Evolutionary conservation across 2,888 invertebrate genomes (phyloP), one percentile per base, ranked within the genome.

Genomic region (Philonicus albiceps): DNA sequence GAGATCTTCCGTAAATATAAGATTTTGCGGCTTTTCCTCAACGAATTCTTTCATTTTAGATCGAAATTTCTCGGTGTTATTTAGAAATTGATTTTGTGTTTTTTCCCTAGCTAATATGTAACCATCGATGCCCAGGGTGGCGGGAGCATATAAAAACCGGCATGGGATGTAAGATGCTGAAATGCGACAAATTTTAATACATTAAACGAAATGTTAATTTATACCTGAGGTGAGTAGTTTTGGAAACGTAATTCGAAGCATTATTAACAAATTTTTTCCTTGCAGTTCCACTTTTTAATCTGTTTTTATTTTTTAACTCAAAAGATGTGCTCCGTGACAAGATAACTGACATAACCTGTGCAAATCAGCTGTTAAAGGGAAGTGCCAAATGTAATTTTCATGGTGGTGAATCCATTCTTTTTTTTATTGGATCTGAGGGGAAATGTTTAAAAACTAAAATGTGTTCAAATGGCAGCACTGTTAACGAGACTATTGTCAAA

Each of bases 1-100:
- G 13, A 97, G 92, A 91, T 97, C 97, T 92, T 97, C 97, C 6
- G 97, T 96, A 90, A 97, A 97, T 88, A 97, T 94, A 94, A 96
- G 94, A 89, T 93, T 94, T 0, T 91, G 88, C 0, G 93, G 91
- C 0, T 93, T 91, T 19, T 94, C 93, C 3, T 91, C 89, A 0
- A 94, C 92, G 90, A 94, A 95, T 85, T 95, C 94, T 13, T 89
- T 91, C 96, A 97, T 96, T 92, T 96, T 96, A 0, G 91, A 89
- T 87, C 94, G 93, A 91, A 97, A 97, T 88, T 95, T 95, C 0
- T 95, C 95, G 40, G 93, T 90, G 88, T 95, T 93, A 90, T 93
- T 94, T 1, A 91, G 89, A 91, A 96, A 95, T 90, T 96, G 96
- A 22, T 93, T 92, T 81, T 93, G 93, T 0, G 93, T 92, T 88